Conservation (phyloP, 2,797 vertebrate species). For the Gymnopithys bicolor region DNA sequence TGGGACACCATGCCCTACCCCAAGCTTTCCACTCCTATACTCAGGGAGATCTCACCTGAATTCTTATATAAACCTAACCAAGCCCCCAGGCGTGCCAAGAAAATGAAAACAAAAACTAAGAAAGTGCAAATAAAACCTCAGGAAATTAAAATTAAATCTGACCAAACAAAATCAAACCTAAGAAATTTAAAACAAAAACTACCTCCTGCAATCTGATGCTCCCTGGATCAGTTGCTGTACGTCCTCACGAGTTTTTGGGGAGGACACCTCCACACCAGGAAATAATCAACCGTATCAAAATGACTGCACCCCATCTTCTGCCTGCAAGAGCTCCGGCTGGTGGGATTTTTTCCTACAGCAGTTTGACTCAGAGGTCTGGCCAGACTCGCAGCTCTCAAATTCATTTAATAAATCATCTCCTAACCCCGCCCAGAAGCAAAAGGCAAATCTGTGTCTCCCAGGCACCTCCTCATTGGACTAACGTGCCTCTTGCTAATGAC, state of each 20-base stretch:
- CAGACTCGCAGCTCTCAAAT: slow-evolving; percentile 43
- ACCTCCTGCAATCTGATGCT: background rate
- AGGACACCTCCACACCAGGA: background rate
- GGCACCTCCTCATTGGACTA: slow-evolving; percentile 60
- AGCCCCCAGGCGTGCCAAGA: background rate
- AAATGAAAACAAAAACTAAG: background rate
- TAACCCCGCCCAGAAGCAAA: slow-evolving; percentile 55
- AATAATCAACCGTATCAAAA: background rate
- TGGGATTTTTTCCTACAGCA: background rate
- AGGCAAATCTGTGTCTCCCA: slow-evolving; percentile 63
- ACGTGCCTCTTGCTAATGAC: slow-evolving; percentile 51
- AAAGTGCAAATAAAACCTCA: background rate
- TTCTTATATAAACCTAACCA: background rate
- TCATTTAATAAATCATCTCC: slow-evolving; percentile 60
- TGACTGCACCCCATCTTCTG: background rate
- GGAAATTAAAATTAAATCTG: background rate
- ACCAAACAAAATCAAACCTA: background rate
- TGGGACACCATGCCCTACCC: accelerated
- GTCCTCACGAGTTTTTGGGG: background rate
- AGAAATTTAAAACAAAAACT: background rate
- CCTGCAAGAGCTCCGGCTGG: background rate
- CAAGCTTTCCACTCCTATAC: accelerated
- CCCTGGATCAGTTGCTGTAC: background rate
- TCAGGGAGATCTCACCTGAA: background rate
- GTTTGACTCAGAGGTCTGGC: slow-evolving; percentile 46